Base-by-base conservation (phyloP, 1,140 invertebrate species). In the Lasaia peninsularis region DNA sequence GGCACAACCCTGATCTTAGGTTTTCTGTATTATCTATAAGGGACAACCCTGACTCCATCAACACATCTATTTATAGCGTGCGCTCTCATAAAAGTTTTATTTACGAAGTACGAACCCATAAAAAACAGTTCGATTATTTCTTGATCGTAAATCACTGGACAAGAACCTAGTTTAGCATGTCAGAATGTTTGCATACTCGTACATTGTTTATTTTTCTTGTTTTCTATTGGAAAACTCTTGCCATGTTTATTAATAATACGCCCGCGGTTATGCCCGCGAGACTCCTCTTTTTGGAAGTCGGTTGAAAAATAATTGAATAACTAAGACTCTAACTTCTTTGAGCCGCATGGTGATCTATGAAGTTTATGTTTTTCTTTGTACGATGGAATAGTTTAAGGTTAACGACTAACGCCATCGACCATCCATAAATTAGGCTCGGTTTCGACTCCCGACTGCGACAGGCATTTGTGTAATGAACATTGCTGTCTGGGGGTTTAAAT, bases 41-140 rank as follows among this genome's bases (percentile, higher is more conserved):
- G 24, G 5, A 28, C 24, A 28, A 49, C 55, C 33, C 44, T 24
- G 20, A 20, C 58, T 60, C 32, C 58, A 60, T 65, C 63, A 61
- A 44, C 56, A 55, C 44, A 31, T 63, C 63, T 69, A 67, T 71
- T 66, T 66, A 62, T 64, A 62, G 58, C 49, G 24, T 28, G 24
- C 20, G 51, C 52, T 44, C 40, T 57, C 57, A 61, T 62, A 62
- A 64, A 61, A 63, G 60, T 53, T 56, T 49, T 64, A 62, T 69
- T 69, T 71, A 63, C 65, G 63, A 37, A 48, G 65, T 71, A 63
- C 65, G 63, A 37, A 48, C 52, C 55, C 61, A 63, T 67, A 70
- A 71, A 69, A 67, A 64, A 66, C 57, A 50, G 55, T 56, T 63
- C 59, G 65, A 69, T 73, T 70, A 73, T 71, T 72, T 66, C 58